Evolutionary conservation across 23 tunicate genomes (phyloP), one percentile per base, ranked within the genome.

Genomic region (Clavelina lepadiformis): DNA sequence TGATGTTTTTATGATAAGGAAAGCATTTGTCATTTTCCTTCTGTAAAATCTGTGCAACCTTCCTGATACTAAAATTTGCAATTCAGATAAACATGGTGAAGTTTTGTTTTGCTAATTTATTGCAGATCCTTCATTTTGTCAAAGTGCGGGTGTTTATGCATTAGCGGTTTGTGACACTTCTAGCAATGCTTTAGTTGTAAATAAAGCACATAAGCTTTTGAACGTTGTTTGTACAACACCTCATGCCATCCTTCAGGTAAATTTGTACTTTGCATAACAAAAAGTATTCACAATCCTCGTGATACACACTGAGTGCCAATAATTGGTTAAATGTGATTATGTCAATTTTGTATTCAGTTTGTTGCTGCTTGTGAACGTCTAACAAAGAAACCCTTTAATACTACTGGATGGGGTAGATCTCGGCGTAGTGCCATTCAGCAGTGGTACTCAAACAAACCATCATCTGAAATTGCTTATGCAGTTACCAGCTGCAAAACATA

Each of bases 391-490:
- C 13, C 19, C 26, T 30, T 1, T 15, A n/a, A 44, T 29, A 65
- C 66, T 6, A 78, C 63, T 1, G 89, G 89, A 5, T 82, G 89
- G 89, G 67, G 80, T 5, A 63, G 67, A 28, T 34, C 32, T 7
- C 54, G 54, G 7, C 54, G 77, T 44, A 22, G 51, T 35, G 78
- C 80, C 58, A 75, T 82, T 4, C 66, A 65, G 67, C 33, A 65
- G 31, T 82, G 89, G 89, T 82, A 82, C 61, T n/a, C 41, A 18
- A 82, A 70, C 31, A 65, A 72, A 51, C 58, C 54, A 35, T 58
- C 89, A n/a, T 63, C 52, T 57, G 80, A 82, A 27, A 63, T 82
- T 2, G 80, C 80, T 7, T 61, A 50, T 38, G 59, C 58, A 2
- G 63, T 82, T 19, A 82, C 74, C 33, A 56, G 70, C 26, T 82